Conservation (phyloP, 2,113 vertebrate species). For the Girardinichthys multiradiatus region DNA sequence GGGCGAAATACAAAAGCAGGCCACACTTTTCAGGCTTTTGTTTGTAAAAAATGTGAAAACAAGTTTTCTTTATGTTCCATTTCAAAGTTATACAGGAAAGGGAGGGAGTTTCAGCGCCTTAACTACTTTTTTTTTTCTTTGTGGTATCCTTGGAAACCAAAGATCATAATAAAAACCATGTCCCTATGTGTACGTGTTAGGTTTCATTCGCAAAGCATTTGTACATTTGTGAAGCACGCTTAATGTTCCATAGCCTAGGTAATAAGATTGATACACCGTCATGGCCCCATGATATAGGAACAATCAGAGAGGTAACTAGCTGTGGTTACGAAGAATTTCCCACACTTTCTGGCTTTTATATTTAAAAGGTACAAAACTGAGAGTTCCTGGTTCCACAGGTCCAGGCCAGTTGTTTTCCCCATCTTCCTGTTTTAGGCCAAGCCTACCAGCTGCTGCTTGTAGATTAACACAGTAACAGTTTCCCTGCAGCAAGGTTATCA, state of each 20-base stretch:
- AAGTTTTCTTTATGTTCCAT: background rate
- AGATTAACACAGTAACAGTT: background rate
- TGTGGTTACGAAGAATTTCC: too few relatives aligned
- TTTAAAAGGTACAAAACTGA: background rate
- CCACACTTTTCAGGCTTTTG: background rate
- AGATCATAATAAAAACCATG: constrained; percentile 54
- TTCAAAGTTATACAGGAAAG: too few relatives aligned
- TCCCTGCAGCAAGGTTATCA: background rate
- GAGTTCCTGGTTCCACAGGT: background rate
- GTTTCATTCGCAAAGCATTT: too few relatives aligned
- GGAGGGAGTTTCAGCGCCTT: constrained; percentile 42
- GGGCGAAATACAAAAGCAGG: background rate
- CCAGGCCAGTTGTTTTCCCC: background rate
- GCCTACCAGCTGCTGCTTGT: background rate
- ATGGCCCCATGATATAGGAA: constrained; percentile 29
- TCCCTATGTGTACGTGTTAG: too few relatives aligned
- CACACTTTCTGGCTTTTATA: background rate
- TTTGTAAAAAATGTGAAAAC: background rate
- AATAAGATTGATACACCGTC: background rate
- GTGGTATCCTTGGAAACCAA: constrained; percentile 41
- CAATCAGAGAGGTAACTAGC: background rate
- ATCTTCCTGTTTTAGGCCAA: constrained; percentile 4
- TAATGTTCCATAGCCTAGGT: too few relatives aligned
- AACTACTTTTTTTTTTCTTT: constrained; percentile 20
- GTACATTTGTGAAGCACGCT: too few relatives aligned